These are phyloP conservation scores for Pagetopsis macropterus DNA, from an alignment of 2,797 vertebrate species.

Conservation along the genomic window DNA sequence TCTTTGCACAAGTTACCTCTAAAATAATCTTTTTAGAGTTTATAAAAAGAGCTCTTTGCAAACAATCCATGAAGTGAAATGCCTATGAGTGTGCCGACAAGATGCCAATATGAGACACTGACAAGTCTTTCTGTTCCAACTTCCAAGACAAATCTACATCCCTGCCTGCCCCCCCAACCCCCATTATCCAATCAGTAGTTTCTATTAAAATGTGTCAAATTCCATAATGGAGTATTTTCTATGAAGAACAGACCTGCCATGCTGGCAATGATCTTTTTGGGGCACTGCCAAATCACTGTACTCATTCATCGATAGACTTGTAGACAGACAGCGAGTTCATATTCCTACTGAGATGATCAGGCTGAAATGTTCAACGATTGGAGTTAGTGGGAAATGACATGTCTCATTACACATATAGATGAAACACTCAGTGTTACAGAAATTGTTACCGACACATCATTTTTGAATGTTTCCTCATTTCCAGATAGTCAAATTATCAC, in stretches of 20 bases:
- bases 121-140: slow-evolving; percentile 50
- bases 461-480: slow-evolving; percentile 22
- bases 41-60: background rate
- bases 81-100: background rate
- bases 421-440: slow-evolving; percentile 25
- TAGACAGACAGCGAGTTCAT: slow-evolving; percentile 55
- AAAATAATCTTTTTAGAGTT: slow-evolving; percentile 24
- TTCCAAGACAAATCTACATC: slow-evolving; percentile 48
- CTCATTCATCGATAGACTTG: slow-evolving; percentile 56
- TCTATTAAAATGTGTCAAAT: slow-evolving; percentile 64
- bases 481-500: slow-evolving; percentile 10
- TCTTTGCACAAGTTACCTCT: slow-evolving; percentile 24
- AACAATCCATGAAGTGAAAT: slow-evolving; percentile 32
- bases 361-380: slow-evolving; percentile 56
- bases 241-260: slow-evolving; percentile 58
- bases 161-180: slow-evolving; percentile 11
- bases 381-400: slow-evolving; percentile 52
- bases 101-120: slow-evolving; percentile 31
- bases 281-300: slow-evolving; percentile 41
- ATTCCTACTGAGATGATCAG: slow-evolving; percentile 55
- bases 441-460: slow-evolving; percentile 2
- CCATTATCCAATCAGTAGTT: slow-evolving; percentile 41
- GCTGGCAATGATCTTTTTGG: slow-evolving; percentile 45
- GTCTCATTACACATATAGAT: slow-evolving; percentile 52
- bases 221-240: slow-evolving; percentile 62